Evolutionary conservation across 2,113 vertebrate genomes (phyloP), one percentile per base, ranked within the genome.

Genomic region (Condylura cristata): DNA sequence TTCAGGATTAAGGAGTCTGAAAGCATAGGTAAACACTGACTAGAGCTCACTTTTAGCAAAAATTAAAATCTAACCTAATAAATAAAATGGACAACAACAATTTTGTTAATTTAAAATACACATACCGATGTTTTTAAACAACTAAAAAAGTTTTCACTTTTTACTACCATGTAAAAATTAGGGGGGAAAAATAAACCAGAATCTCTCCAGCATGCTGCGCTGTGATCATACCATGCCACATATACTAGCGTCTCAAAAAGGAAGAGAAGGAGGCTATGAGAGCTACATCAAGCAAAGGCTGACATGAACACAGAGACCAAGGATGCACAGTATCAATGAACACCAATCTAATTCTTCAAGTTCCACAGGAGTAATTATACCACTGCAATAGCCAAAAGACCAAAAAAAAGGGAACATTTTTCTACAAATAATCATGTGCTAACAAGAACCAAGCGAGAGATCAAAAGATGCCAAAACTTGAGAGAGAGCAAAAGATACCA

Each of bases 51-150:
- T 65, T 66, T 83, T 24, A 53, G 39, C 32, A 30, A 70, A 75
- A 91, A 76, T 41, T 68, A 96, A 93, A 95, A 81, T 85, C 94
- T 51, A 92, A 68, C 17, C 56, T 79, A 87, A 90, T 32, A 94
- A 63, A 51, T 78, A 58, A 84, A 48, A 79, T 34, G 39, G 39
- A 75, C n/a, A 85, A 90, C 30, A 92, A 85, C 24, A 63, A 75
- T 28, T 93, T 46, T 60, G 65, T 75, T 56, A 30, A 91, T 80
- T 93, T 93, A 66, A 86, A 65, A 61, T 14, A 82, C 2, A 51
- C 6, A 81, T 89, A 70, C 34, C 56, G 56, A 76, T 88, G 70
- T 97, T 65, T 93, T 95, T 74, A 84, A 60, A 56, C n/a, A 95
- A 63, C 34, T 60, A 66, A 84, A 86, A 72, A 86, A 61, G 34